Base-by-base conservation (phyloP, 2,113 vertebrate genomes). In the Rhinogobius similis region DNA sequence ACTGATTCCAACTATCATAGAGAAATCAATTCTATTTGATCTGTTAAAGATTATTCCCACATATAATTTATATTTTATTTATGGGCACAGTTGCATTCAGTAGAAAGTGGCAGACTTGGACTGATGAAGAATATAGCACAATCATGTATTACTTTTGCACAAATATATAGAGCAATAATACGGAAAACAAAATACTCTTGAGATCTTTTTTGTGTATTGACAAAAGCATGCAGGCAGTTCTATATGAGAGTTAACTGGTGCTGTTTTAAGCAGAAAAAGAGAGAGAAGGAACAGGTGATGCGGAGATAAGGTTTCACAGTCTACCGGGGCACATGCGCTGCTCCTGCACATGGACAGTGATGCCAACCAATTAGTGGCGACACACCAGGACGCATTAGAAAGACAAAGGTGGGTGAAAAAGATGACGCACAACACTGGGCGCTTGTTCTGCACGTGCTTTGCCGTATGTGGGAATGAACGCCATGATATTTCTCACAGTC, bases 391-490 rank as follows among this genome's bases (percentile, higher is more conserved):
- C 79, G 64, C 41, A 21, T 80, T 78, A 82, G 72, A 23, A 32
- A 38, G 41, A 48, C 68, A 64, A 71, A 59, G 64, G 38, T 43
- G 67, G 11, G 50, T 66, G 69, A 79, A 67, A 71, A 56, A 21
- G 55, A 23, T 16, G 41, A 66, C 48, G 67, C 64, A 73, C 72
- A 71, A 86, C 82, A 88, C 70, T 84, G 79, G 71, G 9, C 5
- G 23, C 70, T 85, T 88, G 86, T 89, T 84, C 84, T 76, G 79
- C 74, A 59, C 65, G 62, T 84, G 73, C 63, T 63, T 39, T 43
- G 62, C 77, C 70, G 56, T 64, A 72, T 79, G 67, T 56, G 61
- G 68, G 72, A 46, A 67, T 29, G 23, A 79, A 70, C 81, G 7
- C 21, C 14, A n/a, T 44, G 23, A 44, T 43, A 77, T 64, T 84